Conservation (phyloP, 2,888 invertebrate genomes). For the Andrena flavipes region DNA sequence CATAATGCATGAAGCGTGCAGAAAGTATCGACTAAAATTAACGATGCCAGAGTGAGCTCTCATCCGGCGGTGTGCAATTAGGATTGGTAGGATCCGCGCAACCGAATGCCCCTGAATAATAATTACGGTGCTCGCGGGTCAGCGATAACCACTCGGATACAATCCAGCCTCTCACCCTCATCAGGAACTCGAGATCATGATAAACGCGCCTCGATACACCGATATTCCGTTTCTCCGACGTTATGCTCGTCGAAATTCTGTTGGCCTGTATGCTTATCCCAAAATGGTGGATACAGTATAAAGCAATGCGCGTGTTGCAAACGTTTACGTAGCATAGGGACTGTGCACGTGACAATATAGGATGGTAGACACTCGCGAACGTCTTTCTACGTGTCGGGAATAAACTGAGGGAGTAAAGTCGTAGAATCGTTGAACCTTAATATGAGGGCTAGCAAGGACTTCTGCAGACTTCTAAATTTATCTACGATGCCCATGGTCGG, state of each 20-base stretch:
- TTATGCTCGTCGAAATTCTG: slow-evolving; percentile 19
- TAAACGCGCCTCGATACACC: slow-evolving; percentile 41
- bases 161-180: slow-evolving; percentile 27
- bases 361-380: background rate
- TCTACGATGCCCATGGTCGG: too few relatives aligned
- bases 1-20: too few relatives aligned
- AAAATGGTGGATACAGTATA: slow-evolving; percentile 26
- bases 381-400: slow-evolving; percentile 3
- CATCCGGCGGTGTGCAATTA: background rate
- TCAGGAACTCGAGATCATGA: slow-evolving; percentile 37
- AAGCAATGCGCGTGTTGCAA: background rate
- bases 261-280: slow-evolving; percentile 28
- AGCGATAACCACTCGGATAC: slow-evolving; percentile 31
- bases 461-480: background rate
- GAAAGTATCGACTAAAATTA: too few relatives aligned
- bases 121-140: slow-evolving; percentile 51
- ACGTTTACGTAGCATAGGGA: background rate
- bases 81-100: slow-evolving; percentile 15
- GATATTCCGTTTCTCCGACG: slow-evolving; percentile 35
- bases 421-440: background rate
- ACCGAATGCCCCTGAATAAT: slow-evolving; percentile 36
- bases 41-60: background rate
- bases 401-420: background rate
- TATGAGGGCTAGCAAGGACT: background rate
- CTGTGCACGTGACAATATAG: slow-evolving; percentile 18